A percentile compares a stretch with the other conserved stretches of the same genome.
Conservation (phyloP, 2,797 vertebrate genomes). For the Sebastes ruberrimus region DNA sequence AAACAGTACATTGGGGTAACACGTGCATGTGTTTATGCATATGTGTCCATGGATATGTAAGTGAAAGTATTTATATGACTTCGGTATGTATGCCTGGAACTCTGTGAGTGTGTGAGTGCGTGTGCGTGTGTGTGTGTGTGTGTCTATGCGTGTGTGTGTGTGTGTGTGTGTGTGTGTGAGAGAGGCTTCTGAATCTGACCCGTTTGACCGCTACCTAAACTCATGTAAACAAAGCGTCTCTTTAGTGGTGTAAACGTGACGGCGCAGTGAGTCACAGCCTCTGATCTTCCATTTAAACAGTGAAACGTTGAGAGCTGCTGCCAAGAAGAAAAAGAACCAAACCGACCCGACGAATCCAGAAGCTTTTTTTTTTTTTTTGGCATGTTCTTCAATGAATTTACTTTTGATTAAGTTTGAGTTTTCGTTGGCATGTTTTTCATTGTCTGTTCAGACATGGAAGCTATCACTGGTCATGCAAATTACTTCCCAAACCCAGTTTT, state of each 20-base stretch:
- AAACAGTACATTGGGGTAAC: constrained; percentile 4
- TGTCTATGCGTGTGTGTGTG: background rate
- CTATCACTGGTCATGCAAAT: background rate
- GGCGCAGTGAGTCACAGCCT: constrained; percentile 58
- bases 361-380: background rate
- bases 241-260: constrained; percentile 53
- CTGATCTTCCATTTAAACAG: constrained; percentile 57
- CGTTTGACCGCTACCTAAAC: constrained; percentile 63
- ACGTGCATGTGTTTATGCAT: constrained; percentile 19
- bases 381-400: constrained; percentile 4
- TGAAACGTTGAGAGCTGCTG: constrained; percentile 21
- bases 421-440: background rate
- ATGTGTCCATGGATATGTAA: constrained; percentile 30
- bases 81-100: background rate
- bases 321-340: constrained; percentile 27
- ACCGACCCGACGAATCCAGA: background rate
- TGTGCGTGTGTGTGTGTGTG: background rate
- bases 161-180: background rate
- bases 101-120: background rate
- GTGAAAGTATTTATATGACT: constrained; percentile 33
- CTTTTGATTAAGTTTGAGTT: constrained; percentile 29
- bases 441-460: constrained; percentile 16
- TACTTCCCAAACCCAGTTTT: background rate
- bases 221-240: constrained; percentile 63
- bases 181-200: constrained; percentile 59